Percentiles rank a stretch among this genome's conserved stretches.
phyloP scores from a whole-genome alignment of 2,113 vertebrate species.

The Andinoacara biseriatus region DNA sequence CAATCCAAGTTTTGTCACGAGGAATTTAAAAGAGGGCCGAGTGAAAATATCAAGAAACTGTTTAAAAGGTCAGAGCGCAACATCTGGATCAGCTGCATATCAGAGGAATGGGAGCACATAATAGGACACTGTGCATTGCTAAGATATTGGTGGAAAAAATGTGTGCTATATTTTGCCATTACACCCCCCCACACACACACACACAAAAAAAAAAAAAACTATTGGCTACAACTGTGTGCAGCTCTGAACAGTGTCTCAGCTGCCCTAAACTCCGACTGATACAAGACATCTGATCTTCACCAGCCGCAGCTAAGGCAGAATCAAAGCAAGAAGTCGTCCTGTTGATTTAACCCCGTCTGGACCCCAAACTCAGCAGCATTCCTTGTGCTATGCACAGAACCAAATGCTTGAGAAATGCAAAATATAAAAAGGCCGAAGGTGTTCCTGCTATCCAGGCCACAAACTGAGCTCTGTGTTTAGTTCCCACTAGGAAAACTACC shows the following conservation, averaged over 20 bases:
- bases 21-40: not conserved
- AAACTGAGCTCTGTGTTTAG: slow-evolving; percentile 71
- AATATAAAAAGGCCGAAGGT: slow-evolving; percentile 65
- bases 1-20: not conserved
- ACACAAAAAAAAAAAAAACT: not conserved
- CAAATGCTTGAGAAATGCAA: slow-evolving; percentile 46
- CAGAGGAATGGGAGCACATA: not conserved
- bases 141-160: not conserved
- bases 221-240: not conserved
- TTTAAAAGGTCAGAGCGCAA: not conserved
- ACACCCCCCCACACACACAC: not conserved
- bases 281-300: slow-evolving; percentile 17
- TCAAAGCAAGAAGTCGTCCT: slow-evolving; percentile 38
- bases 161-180: not conserved
- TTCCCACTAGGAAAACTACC: slow-evolving; percentile 54
- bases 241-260: slow-evolving; percentile 39
- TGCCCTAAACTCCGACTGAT: slow-evolving; percentile 18
- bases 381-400: slow-evolving; percentile 27
- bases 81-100: not conserved
- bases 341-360: slow-evolving; percentile 57
- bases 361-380: slow-evolving; percentile 49
- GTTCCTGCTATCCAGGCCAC: slow-evolving; percentile 60
- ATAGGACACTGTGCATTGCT: not conserved
- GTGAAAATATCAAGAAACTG: not conserved
- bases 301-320: slow-evolving; percentile 21